Evolutionary conservation across 2,888 invertebrate genomes (phyloP).

Genomic region (Acleris literana): DNA sequence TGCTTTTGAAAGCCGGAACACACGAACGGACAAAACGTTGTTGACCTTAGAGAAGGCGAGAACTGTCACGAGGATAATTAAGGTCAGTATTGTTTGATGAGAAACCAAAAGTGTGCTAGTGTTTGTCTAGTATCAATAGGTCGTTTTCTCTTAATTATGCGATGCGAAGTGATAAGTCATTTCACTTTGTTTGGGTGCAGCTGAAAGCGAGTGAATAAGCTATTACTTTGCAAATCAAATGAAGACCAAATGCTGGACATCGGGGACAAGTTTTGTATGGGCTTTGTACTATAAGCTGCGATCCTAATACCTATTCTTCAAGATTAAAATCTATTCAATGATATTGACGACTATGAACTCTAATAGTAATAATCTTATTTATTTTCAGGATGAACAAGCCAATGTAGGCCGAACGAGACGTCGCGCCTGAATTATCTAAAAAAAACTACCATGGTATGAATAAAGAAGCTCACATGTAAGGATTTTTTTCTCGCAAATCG

Average conservation of each 20-base stretch:
- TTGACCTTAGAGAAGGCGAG: slow-evolving; percentile 24
- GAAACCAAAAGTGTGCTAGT: slow-evolving; percentile 22
- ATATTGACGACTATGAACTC: too few species aligned
- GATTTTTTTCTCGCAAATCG: too few species aligned
- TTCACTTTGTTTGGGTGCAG: slow-evolving; percentile 7
- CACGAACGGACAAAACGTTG: slow-evolving; percentile 10
- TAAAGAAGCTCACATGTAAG: too few species aligned
- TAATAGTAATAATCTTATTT: too few species aligned
- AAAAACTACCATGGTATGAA: too few species aligned
- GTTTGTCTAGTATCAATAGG: slow-evolving; percentile 14
- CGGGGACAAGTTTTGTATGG: too few species aligned
- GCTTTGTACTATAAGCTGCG: too few species aligned
- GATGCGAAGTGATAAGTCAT: neutral
- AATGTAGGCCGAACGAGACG: too few species aligned
- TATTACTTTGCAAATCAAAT: neutral
- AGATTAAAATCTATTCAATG: too few species aligned
- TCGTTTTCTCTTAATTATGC: slow-evolving; percentile 28
- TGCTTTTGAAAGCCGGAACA: slow-evolving; percentile 27
- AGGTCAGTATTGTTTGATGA: slow-evolving; percentile 31
- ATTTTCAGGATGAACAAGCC: too few species aligned
- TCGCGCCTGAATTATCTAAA: too few species aligned
- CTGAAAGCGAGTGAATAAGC: neutral
- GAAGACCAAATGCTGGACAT: neutral
- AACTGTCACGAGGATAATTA: slow-evolving; percentile 28
- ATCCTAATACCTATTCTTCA: too few species aligned